phyloP scores from a whole-genome alignment of 2,797 vertebrate genomes.

The Myotis findleyi region DNA sequence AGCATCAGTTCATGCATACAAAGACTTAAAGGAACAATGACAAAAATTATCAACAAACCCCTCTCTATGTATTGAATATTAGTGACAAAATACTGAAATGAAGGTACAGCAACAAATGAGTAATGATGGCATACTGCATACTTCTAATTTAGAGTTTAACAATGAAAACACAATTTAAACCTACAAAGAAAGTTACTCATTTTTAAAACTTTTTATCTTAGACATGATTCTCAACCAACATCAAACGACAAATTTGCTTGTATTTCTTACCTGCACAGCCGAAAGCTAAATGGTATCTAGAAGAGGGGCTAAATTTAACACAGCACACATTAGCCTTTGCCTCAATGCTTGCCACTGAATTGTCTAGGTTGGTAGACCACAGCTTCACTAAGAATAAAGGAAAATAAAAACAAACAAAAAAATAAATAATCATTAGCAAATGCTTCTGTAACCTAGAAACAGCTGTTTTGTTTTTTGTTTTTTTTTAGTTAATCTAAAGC shows the following conservation, averaged over 20 bases:
- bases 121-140: not conserved
- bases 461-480: not conserved
- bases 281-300: conserved; percentile 98
- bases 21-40: not conserved
- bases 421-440: conserved; percentile 39
- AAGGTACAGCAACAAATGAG: not conserved
- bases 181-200: not conserved
- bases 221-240: not conserved
- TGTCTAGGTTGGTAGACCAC: conserved; percentile 99
- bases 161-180: not conserved
- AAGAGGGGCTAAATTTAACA: conserved; percentile 99
- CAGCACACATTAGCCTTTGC: conserved; percentile 99
- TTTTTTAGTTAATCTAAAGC: not conserved
- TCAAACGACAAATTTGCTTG: conserved; percentile 10
- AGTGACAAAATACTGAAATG: not conserved
- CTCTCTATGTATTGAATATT: not conserved
- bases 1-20: not conserved
- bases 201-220: conserved; percentile 15
- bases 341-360: conserved; percentile 99
- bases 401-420: conserved; percentile 55
- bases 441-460: not conserved
- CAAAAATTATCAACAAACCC: not conserved
- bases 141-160: conserved; percentile 19
- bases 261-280: conserved; percentile 96
- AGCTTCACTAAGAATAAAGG: conserved; percentile 93